Conservation (phyloP, 2,797 vertebrate genomes). For the Rhinichthys osculus region DNA sequence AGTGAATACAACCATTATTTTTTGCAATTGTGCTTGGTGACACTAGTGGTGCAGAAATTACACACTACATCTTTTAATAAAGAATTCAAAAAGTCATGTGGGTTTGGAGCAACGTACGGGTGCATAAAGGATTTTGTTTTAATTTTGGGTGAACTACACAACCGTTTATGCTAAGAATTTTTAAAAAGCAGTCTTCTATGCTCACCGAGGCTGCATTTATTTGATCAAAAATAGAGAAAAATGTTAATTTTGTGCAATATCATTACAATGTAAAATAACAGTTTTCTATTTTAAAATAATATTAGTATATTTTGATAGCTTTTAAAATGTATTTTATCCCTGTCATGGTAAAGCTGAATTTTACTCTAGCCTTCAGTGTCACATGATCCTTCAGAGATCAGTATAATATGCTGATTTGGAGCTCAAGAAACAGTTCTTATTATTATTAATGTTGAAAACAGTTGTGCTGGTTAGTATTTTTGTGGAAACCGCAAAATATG, state of each 20-base stretch:
- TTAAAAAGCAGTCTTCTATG: background rate
- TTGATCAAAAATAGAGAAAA: background rate
- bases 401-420: background rate
- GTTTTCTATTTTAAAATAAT: background rate
- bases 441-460: background rate
- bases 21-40: background rate
- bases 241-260: background rate
- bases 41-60: background rate
- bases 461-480: background rate
- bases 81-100: background rate
- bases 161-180: background rate
- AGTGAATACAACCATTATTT: background rate
- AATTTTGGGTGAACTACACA: background rate
- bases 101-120: background rate
- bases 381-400: background rate
- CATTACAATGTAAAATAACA: background rate
- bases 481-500: background rate
- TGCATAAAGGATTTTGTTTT: background rate
- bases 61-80: constrained; percentile 8
- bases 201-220: background rate
- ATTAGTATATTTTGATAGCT: background rate
- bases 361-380: background rate
- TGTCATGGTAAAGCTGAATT: background rate
- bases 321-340: background rate
- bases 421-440: background rate